Conservation (phyloP, 2,888 invertebrate genomes). For the Emmelina monodactyla region DNA sequence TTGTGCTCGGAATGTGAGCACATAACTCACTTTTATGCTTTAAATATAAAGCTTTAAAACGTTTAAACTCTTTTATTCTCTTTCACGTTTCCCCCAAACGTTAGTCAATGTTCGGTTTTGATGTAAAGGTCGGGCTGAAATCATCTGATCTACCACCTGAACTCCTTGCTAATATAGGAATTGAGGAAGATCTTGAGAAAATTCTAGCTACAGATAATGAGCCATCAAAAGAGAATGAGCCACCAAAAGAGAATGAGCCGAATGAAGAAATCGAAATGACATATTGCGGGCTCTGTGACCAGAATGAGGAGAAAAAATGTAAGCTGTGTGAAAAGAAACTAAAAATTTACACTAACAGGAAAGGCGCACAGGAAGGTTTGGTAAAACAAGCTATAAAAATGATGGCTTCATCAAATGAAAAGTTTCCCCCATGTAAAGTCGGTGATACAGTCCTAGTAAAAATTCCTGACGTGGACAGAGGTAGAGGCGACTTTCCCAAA, state of each 20-base stretch:
- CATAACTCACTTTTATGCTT: too few species aligned
- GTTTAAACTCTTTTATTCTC: too few species aligned
- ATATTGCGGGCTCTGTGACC: background rate
- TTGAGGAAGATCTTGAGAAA: slow-evolving; percentile 12
- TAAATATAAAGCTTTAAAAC: too few species aligned
- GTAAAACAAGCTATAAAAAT: slow-evolving; percentile 7
- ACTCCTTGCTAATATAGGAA: slow-evolving; percentile 5
- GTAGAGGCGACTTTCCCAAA: slow-evolving; percentile 3
- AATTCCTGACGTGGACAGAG: slow-evolving; percentile 10
- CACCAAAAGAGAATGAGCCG: too few species aligned
- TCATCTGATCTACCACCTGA: slow-evolving; percentile 10
- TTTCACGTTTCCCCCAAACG: too few species aligned
- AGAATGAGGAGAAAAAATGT: background rate
- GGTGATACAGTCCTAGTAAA: slow-evolving; percentile 5
- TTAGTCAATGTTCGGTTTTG: slow-evolving; percentile 28
- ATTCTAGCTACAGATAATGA: slow-evolving; percentile 7
- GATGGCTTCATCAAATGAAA: slow-evolving; percentile 6
- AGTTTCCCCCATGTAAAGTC: slow-evolving; percentile 6
- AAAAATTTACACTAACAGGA: background rate
- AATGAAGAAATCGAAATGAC: background rate
- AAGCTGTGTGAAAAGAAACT: background rate
- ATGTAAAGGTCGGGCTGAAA: slow-evolving; percentile 13
- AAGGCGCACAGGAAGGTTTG: background rate
- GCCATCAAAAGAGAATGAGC: slow-evolving; percentile 5
- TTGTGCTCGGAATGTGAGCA: too few species aligned